Percentiles rank a stretch among this genome's conserved stretches.
Conservation (phyloP, 2,797 vertebrate species). For the Sebastes hubbsi region DNA sequence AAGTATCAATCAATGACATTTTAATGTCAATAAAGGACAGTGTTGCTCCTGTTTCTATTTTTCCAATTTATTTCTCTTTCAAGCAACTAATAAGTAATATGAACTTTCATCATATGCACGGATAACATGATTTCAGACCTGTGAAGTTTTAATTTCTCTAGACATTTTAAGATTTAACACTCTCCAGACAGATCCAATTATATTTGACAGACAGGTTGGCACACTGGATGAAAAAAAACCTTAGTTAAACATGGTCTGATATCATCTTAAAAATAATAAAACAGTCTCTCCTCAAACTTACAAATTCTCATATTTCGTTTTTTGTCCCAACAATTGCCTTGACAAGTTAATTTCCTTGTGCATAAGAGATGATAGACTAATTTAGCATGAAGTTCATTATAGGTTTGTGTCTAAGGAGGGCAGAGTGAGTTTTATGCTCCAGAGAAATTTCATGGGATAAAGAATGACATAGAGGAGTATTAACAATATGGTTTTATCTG, state of each 20-base stretch:
- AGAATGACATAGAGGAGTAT: not conserved
- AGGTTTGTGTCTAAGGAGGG: not conserved
- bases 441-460: not conserved
- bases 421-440: not conserved
- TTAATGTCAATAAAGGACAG: not conserved
- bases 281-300: conserved; percentile 4
- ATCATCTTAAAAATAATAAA: conserved; percentile 10
- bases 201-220: conserved; percentile 7
- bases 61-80: not conserved
- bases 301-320: conserved; percentile 8
- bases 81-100: not conserved
- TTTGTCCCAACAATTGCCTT: conserved; percentile 1
- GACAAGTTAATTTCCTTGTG: conserved; percentile 20
- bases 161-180: conserved; percentile 1
- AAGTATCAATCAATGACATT: not conserved
- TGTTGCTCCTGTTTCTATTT: not conserved
- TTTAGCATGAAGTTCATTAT: conserved; percentile 16
- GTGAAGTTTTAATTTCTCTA: not conserved
- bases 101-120: not conserved
- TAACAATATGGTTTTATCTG: not conserved
- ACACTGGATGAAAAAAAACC: not conserved
- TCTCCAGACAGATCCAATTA: not conserved
- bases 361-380: not conserved
- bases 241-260: not conserved
- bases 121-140: not conserved